These are phyloP conservation scores for Sebastolobus alascanus DNA, from an alignment of 2,797 vertebrate species.

Conservation along the genomic window DNA sequence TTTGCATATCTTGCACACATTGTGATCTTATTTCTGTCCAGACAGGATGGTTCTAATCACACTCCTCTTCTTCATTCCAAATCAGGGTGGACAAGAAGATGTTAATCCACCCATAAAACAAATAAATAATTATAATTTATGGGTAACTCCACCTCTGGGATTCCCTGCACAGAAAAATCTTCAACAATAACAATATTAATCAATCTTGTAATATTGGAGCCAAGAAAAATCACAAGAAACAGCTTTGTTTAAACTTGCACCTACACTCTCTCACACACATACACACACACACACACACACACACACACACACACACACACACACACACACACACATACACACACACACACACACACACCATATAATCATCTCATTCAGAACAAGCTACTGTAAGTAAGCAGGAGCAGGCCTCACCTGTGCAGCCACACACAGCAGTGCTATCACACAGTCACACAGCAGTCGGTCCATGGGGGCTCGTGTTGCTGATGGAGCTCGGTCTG, in stretches of 20 bases:
- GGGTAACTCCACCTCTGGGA: too few relatives aligned
- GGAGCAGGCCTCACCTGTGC: conserved; percentile 76
- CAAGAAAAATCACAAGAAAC: neutral
- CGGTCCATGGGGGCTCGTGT: conserved; percentile 69
- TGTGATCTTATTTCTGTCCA: neutral
- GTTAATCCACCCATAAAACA: neutral
- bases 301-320: too few relatives aligned
- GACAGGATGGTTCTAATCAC: neutral
- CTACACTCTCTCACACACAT: neutral
- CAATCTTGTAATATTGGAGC: neutral
- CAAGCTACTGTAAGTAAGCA: neutral
- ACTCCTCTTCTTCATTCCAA: neutral
- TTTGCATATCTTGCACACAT: neutral
- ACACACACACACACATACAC: too few relatives aligned
- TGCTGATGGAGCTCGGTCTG: conserved; percentile 49
- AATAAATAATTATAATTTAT: neutral
- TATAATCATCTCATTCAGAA: neutral
- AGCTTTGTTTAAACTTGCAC: neutral
- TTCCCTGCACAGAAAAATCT: neutral
- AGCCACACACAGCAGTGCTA: conserved; percentile 68
- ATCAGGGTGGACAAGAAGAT: neutral
- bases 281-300: too few relatives aligned
- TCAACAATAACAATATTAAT: neutral
- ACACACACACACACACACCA: too few relatives aligned
- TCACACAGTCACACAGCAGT: conserved; percentile 51